These are phyloP conservation scores for Harpagoxenus sublaevis DNA, from an alignment of 2,888 invertebrate species.

Conservation along the genomic window DNA sequence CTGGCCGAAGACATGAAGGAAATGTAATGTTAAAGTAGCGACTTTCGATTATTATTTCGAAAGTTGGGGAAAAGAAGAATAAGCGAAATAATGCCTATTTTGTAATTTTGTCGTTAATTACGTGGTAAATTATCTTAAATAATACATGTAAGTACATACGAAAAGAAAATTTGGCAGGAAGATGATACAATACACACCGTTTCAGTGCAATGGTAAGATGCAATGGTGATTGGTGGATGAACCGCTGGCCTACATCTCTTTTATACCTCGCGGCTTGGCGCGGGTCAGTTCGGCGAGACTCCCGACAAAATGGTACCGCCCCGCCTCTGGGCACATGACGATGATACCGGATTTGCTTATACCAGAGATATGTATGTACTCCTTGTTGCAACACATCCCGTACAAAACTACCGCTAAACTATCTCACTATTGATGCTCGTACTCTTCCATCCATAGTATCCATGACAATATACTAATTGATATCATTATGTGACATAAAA, in stretches of 20 bases:
- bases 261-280: slow-evolving; percentile 72
- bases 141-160: not conserved
- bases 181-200: slow-evolving; percentile 56
- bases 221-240: slow-evolving; percentile 79
- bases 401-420: not conserved
- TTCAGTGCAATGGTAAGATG: slow-evolving; percentile 72
- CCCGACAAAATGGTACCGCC: slow-evolving; percentile 76
- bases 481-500: too few species aligned
- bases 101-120: slow-evolving; percentile 3
- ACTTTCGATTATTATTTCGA: slow-evolving; percentile 1
- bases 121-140: not conserved
- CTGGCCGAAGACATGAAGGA: not conserved
- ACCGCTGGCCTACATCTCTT: slow-evolving; percentile 77
- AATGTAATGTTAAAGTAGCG: not conserved
- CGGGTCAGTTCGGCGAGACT: slow-evolving; percentile 9
- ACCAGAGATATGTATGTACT: not conserved
- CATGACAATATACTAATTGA: not conserved
- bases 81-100: not conserved
- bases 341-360: slow-evolving; percentile 38
- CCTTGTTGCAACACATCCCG: not conserved
- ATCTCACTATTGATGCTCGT: not conserved
- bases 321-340: slow-evolving; percentile 77
- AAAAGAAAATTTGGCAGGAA: slow-evolving; percentile 33
- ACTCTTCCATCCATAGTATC: not conserved
- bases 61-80: not conserved